These are phyloP conservation scores for Trichogramma pretiosum DNA, from an alignment of 1,140 invertebrate genomes.

Conservation along the genomic window DNA sequence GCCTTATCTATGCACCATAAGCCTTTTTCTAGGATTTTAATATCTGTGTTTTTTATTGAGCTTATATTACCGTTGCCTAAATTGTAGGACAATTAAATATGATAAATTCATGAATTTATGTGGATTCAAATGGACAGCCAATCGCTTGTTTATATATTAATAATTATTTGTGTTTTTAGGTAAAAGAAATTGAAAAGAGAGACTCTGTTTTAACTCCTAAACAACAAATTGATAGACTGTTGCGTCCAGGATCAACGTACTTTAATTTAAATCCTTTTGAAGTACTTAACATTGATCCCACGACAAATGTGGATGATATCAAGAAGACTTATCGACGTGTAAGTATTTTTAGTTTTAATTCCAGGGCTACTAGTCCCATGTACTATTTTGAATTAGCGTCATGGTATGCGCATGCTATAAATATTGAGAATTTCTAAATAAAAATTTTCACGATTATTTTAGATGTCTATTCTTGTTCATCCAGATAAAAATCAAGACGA, in stretches of 20 bases:
- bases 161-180: constrained; percentile 49
- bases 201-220: constrained; percentile 85
- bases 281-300: constrained; percentile 90
- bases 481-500: constrained; percentile 98
- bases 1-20: no score
- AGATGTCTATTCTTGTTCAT: constrained; percentile 95
- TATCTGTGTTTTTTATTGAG: no score
- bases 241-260: constrained; percentile 89
- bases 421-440: neutral
- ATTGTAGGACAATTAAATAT: no score
- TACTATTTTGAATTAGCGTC: no score
- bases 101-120: no score
- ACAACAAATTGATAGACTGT: constrained; percentile 88
- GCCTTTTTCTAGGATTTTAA: no score
- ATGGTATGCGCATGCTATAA: no score
- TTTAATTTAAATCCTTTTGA: constrained; percentile 95
- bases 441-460: constrained; percentile 21
- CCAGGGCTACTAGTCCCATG: no score
- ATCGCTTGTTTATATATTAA: no score
- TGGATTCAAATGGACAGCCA: no score
- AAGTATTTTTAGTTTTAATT: constrained; percentile 28
- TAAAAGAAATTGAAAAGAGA: constrained; percentile 90
- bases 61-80: no score
- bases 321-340: constrained; percentile 93
- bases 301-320: constrained; percentile 78